Conservation (phyloP, 2,113 vertebrate species). For the Myrmophylax atrothorax region DNA sequence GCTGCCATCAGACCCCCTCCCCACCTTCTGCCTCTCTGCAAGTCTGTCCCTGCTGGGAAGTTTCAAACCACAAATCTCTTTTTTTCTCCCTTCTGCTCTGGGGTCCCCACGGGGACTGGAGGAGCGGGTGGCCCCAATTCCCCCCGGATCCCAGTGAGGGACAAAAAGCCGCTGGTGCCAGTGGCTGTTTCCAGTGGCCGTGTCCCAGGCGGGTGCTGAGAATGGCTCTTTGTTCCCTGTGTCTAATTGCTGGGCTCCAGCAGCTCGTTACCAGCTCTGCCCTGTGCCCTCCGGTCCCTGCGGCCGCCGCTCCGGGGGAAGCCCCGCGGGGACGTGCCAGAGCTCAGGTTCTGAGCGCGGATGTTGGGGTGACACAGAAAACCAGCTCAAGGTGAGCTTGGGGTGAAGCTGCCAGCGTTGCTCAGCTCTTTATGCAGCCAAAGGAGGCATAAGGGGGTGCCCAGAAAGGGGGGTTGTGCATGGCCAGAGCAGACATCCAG, state of each 20-base stretch:
- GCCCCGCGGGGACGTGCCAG: accelerated
- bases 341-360: neutral
- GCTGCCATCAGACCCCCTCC: neutral
- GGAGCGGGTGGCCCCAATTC: neutral
- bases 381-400: accelerated
- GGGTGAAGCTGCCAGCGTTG: neutral
- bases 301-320: neutral
- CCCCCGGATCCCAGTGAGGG: accelerated
- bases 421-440: neutral
- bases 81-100: neutral
- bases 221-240: conserved; percentile 19
- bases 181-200: neutral
- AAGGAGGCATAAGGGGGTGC: neutral
- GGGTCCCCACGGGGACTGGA: neutral
- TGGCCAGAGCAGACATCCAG: neutral
- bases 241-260: neutral
- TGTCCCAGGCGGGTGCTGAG: neutral
- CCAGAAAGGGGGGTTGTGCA: accelerated
- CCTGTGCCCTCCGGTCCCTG: neutral
- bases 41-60: neutral
- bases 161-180: neutral
- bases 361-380: neutral
- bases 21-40: neutral
- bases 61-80: neutral
- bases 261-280: conserved; percentile 18